These are phyloP conservation scores for Vulpes lagopus DNA, from an alignment of 2,113 vertebrate species.

Conservation along the genomic window DNA sequence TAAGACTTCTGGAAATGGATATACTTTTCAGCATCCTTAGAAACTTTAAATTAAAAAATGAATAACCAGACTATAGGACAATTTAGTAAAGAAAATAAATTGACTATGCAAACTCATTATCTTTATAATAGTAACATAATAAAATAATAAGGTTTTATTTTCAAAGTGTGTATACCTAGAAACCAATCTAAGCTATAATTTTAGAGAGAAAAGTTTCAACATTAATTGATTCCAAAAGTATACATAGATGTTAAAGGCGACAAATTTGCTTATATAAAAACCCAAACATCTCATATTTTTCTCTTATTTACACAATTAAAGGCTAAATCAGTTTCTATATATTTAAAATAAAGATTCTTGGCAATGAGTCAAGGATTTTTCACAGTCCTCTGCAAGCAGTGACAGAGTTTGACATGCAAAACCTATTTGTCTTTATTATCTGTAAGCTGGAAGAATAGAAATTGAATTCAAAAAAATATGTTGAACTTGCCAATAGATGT, in stretches of 20 bases:
- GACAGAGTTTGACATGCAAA: constrained; percentile 54
- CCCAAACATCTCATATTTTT: background rate
- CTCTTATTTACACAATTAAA: constrained; percentile 26
- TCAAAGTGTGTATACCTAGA: background rate
- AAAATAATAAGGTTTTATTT: background rate
- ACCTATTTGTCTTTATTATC: constrained; percentile 61
- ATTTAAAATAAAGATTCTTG: constrained; percentile 51
- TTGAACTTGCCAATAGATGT: constrained; percentile 17
- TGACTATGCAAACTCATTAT: background rate
- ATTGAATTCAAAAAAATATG: constrained; percentile 54
- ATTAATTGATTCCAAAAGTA: constrained; percentile 35
- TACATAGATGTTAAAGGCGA: background rate
- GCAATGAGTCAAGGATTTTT: constrained; percentile 33
- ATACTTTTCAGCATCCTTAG: background rate
- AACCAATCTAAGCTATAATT: background rate
- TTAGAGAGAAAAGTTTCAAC: background rate
- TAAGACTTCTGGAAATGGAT: background rate
- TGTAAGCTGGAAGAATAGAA: constrained; percentile 48
- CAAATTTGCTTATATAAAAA: constrained; percentile 47
- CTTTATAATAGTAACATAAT: background rate
- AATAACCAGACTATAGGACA: background rate
- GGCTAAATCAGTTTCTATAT: background rate
- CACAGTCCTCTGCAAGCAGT: background rate
- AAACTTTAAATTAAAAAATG: constrained; percentile 26
- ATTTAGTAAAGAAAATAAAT: background rate